Evolutionary conservation across 2,888 invertebrate genomes (phyloP).

Genomic region (Nudaria mundana): DNA sequence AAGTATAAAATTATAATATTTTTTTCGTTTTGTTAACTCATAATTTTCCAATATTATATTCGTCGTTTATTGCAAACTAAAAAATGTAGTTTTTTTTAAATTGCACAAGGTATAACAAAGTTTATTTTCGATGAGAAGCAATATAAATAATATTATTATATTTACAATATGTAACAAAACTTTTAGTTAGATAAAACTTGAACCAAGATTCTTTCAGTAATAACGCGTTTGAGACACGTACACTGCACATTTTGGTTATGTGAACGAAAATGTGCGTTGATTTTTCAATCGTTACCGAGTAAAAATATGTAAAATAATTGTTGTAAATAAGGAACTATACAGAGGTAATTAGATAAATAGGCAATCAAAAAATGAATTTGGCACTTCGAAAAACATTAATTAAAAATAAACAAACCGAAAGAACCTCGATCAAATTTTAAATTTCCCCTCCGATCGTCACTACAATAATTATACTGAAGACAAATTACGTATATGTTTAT

Average conservation of each 20-base stretch:
- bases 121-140: constrained; percentile 35
- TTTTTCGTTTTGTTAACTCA: constrained; percentile 47
- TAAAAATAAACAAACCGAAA: constrained; percentile 50
- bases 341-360: constrained; percentile 54
- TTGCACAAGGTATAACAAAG: constrained; percentile 32
- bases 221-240: not conserved
- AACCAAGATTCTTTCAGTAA: constrained; percentile 62
- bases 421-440: constrained; percentile 62
- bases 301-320: constrained; percentile 44
- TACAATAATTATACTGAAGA: constrained; percentile 60
- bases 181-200: constrained; percentile 47
- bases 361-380: constrained; percentile 64
- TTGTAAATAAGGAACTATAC: constrained; percentile 52
- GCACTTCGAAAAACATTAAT: constrained; percentile 62
- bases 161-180: constrained; percentile 70
- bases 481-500: constrained; percentile 79
- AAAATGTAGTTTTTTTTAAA: too few species aligned
- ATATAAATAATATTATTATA: constrained; percentile 59
- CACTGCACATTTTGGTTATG: not conserved
- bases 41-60: constrained; percentile 51
- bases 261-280: constrained; percentile 3
- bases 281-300: constrained; percentile 33
- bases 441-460: constrained; percentile 28
- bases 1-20: constrained; percentile 68
- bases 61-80: too few species aligned